phyloP scores from a whole-genome alignment of 2,888 invertebrate genomes.

The Podotricha telesiphe region DNA sequence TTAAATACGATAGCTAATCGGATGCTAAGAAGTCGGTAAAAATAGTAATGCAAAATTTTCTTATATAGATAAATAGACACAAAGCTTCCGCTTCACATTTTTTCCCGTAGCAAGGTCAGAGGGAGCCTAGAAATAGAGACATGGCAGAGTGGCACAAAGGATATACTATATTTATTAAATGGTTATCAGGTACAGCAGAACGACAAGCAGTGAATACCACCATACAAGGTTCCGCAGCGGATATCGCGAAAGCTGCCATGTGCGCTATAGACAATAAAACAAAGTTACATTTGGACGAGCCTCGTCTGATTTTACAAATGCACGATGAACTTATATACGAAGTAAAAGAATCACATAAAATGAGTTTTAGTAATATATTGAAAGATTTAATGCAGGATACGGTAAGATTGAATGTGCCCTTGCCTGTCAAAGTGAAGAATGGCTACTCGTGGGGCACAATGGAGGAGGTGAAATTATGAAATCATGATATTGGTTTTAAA shows the following conservation, averaged over 20 bases:
- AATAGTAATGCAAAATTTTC: too few relatives aligned
- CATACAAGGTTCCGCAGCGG: slow-evolving; percentile 98
- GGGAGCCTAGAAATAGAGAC: too few relatives aligned
- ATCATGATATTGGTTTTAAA: slow-evolving; percentile 46
- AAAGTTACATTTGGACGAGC: slow-evolving; percentile 63
- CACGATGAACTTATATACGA: slow-evolving; percentile 99
- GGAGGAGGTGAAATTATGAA: slow-evolving; percentile 53
- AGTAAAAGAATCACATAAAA: slow-evolving; percentile 85
- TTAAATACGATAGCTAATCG: too few relatives aligned
- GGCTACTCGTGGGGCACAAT: slow-evolving; percentile 91
- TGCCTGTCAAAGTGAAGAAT: slow-evolving; percentile 93
- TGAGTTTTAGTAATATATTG: slow-evolving; percentile 85
- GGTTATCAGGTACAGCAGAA: slow-evolving; percentile 89
- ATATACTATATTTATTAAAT: not conserved
- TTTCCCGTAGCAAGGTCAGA: too few relatives aligned
- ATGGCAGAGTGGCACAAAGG: too few relatives aligned
- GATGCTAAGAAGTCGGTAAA: too few relatives aligned
- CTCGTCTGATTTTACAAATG: slow-evolving; percentile 92
- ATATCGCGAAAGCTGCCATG: slow-evolving; percentile 96
- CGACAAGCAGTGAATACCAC: slow-evolving; percentile 98
- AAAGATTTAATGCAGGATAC: slow-evolving; percentile 92
- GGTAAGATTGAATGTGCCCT: slow-evolving; percentile 88
- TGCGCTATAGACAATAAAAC: slow-evolving; percentile 86
- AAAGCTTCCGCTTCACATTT: too few relatives aligned
- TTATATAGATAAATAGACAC: too few relatives aligned